Percentiles rank a stretch among this genome's conserved stretches.
These are phyloP conservation scores for Lacanobia oleracea DNA, from an alignment of 2,888 invertebrate genomes.

Conservation along the genomic window DNA sequence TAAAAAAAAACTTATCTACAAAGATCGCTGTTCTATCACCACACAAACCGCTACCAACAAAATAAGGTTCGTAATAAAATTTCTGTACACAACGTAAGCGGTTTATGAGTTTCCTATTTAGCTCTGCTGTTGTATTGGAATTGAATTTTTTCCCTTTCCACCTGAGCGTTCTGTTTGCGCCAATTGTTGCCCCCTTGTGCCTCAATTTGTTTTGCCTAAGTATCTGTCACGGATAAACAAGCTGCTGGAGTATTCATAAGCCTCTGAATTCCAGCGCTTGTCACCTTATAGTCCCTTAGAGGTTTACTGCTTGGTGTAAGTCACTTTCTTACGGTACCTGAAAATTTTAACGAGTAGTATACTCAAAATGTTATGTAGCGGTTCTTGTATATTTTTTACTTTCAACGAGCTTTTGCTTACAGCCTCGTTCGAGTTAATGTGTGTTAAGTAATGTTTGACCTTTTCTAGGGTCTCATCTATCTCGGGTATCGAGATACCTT, in stretches of 20 bases:
- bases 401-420: too few species aligned
- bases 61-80: constrained; percentile 72
- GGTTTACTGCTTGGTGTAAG: not conserved
- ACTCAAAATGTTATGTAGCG: not conserved
- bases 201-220: constrained; percentile 65
- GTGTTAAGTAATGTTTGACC: too few species aligned
- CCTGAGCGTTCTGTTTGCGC: constrained; percentile 61
- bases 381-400: not conserved
- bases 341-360: not conserved
- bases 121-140: constrained; percentile 68
- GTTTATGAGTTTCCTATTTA: constrained; percentile 80
- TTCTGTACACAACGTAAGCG: constrained; percentile 74
- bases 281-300: not conserved
- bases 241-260: constrained; percentile 34
- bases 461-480: too few species aligned
- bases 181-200: constrained; percentile 61
- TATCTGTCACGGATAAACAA: constrained; percentile 45
- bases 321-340: constrained; percentile 1
- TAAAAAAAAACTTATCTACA: not conserved
- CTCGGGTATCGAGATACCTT: too few species aligned
- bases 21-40: constrained; percentile 1
- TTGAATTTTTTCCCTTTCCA: constrained; percentile 71
- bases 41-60: constrained; percentile 42
- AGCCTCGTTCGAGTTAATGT: too few species aligned
- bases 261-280: not conserved